Percentiles rank a stretch among this genome's conserved stretches.
Conservation (phyloP, 2,888 invertebrate species). For the Pteria penguin region DNA sequence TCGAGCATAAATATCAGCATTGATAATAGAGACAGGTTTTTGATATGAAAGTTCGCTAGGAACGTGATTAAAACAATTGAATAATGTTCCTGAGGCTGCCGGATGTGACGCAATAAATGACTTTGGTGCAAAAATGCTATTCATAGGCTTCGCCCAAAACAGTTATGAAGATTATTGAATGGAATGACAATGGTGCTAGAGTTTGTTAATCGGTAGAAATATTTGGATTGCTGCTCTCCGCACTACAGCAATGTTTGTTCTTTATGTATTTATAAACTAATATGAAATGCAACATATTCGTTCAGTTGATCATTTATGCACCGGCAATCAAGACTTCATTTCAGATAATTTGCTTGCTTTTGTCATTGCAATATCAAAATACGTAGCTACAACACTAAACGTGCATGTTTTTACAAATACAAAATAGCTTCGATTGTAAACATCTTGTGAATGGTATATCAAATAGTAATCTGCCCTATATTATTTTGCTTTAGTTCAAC, state of each 20-base stretch:
- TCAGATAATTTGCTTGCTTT: neutral
- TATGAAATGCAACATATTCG: neutral
- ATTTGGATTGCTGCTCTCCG: slow-evolving; percentile 9
- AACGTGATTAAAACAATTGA: neutral
- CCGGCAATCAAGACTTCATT: neutral
- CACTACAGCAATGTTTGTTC: slow-evolving; percentile 9
- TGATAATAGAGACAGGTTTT: neutral
- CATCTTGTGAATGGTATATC: neutral
- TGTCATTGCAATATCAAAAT: neutral
- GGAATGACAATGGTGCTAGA: neutral
- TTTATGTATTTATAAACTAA: neutral
- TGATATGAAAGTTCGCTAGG: neutral
- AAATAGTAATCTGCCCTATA: slow-evolving; percentile 1
- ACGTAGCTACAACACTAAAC: neutral
- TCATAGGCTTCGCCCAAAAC: neutral
- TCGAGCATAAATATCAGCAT: neutral
- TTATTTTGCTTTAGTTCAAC: slow-evolving; percentile 2
- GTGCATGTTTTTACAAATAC: neutral
- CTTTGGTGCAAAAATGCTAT: neutral
- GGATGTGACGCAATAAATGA: neutral
- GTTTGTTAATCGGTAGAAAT: neutral
- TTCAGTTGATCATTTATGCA: slow-evolving; percentile 10
- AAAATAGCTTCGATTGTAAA: neutral
- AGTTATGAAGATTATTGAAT: neutral
- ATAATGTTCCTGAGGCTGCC: neutral